phyloP scores from a whole-genome alignment of 2,113 vertebrate species.

The Micronycteris hirsuta region DNA sequence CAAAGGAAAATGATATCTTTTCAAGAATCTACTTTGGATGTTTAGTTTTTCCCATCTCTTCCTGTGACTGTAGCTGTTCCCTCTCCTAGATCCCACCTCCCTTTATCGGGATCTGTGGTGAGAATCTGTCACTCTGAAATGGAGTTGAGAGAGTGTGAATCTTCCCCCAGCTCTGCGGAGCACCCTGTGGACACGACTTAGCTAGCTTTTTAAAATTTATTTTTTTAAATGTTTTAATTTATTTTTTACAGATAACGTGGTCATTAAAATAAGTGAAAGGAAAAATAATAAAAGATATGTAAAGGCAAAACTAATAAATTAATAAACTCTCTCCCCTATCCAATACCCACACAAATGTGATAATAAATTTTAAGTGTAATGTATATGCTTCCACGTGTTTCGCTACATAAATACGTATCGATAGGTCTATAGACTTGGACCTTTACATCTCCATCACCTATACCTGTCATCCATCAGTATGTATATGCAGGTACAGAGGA shows the following conservation, averaged over 20 bases:
- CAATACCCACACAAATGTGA: not conserved
- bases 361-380: not conserved
- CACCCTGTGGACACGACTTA: not conserved
- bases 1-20: not conserved
- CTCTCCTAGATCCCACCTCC: too few relatives aligned
- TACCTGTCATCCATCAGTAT: not conserved
- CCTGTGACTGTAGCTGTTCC: not conserved
- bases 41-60: not conserved
- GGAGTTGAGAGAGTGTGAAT: not conserved
- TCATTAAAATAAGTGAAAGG: not conserved
- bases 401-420: not conserved
- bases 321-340: not conserved
- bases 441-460: not conserved
- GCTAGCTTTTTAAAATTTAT: not conserved
- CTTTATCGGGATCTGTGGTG: not conserved
- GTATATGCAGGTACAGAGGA: accelerated
- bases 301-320: not conserved
- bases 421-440: not conserved
- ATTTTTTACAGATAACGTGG: not conserved
- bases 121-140: not conserved
- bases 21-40: not conserved
- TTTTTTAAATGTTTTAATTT: not conserved
- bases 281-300: not conserved
- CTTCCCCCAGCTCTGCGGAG: not conserved
- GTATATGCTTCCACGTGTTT: not conserved